A percentile compares a stretch with the other conserved stretches of the same genome.
phyloP scores from a whole-genome alignment of 2,797 vertebrate genomes.

The Oreonectes daqikongensis region DNA sequence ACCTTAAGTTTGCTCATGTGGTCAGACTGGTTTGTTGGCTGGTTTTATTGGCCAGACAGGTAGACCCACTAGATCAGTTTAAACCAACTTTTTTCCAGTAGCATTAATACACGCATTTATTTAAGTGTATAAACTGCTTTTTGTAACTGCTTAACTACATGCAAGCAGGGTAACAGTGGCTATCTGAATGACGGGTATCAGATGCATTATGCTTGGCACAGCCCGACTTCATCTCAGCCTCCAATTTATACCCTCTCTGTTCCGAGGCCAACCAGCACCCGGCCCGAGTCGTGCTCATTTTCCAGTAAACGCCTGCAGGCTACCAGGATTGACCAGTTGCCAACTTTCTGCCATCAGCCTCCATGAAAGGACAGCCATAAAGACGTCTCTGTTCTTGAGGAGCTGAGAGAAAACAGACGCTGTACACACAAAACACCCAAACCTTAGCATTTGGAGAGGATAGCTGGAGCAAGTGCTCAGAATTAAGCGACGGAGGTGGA shows the following conservation, averaged over 20 bases:
- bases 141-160: conserved; percentile 10
- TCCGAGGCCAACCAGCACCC: conserved; percentile 69
- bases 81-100: background rate
- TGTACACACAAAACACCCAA: conserved; percentile 86
- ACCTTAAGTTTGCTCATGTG: background rate
- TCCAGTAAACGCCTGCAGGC: conserved; percentile 83
- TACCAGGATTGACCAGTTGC: conserved; percentile 78
- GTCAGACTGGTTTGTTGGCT: background rate
- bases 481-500: conserved; percentile 62
- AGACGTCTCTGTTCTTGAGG: conserved; percentile 86
- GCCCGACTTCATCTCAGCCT: conserved; percentile 63
- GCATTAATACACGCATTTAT: conserved; percentile 32
- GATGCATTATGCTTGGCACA: conserved; percentile 60
- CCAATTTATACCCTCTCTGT: conserved; percentile 71
- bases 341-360: conserved; percentile 81
- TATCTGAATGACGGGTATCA: conserved; percentile 62
- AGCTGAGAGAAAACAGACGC: conserved; percentile 90
- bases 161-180: conserved; percentile 35
- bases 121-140: conserved; percentile 19
- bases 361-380: conserved; percentile 80
- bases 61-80: background rate
- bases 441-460: conserved; percentile 68
- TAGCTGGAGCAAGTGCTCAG: conserved; percentile 35
- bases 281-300: conserved; percentile 70
- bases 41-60: background rate